These are phyloP conservation scores for Brachypteracias leptosomus DNA, from an alignment of 2,113 vertebrate genomes.

Conservation along the genomic window DNA sequence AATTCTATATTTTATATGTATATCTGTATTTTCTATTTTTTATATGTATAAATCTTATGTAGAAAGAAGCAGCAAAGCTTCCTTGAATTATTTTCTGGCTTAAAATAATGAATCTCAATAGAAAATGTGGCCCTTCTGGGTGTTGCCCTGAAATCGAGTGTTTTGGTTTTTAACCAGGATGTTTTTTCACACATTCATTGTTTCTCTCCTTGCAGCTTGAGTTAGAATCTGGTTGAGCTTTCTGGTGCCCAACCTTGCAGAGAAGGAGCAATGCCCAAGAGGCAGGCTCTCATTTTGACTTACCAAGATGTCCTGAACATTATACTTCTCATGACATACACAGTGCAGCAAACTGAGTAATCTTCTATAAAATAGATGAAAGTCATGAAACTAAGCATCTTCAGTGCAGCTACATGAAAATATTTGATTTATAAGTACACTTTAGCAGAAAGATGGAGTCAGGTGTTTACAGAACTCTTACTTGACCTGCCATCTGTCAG, in stretches of 20 bases:
- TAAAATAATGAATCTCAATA: neutral
- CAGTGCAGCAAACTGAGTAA: too few relatives aligned
- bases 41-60: neutral
- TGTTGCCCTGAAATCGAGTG: neutral
- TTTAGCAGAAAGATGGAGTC: neutral
- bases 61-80: neutral
- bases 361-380: neutral
- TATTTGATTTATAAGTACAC: neutral
- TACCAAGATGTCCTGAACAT: accelerated
- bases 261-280: neutral
- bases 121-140: neutral
- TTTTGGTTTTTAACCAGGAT: neutral
- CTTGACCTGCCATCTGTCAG: slow-evolving; percentile 7
- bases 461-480: neutral
- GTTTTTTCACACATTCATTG: neutral
- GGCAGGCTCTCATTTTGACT: neutral
- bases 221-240: neutral
- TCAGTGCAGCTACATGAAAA: neutral
- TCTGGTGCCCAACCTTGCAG: neutral
- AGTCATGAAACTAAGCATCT: neutral
- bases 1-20: neutral
- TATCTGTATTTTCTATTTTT: neutral
- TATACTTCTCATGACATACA: neutral
- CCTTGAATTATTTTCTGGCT: neutral
- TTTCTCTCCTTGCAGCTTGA: neutral